Percentiles rank a stretch among this genome's conserved stretches.
Evolutionary conservation across 1,140 invertebrate genomes (phyloP).

Genomic region (Brachionus paranguensis): DNA sequence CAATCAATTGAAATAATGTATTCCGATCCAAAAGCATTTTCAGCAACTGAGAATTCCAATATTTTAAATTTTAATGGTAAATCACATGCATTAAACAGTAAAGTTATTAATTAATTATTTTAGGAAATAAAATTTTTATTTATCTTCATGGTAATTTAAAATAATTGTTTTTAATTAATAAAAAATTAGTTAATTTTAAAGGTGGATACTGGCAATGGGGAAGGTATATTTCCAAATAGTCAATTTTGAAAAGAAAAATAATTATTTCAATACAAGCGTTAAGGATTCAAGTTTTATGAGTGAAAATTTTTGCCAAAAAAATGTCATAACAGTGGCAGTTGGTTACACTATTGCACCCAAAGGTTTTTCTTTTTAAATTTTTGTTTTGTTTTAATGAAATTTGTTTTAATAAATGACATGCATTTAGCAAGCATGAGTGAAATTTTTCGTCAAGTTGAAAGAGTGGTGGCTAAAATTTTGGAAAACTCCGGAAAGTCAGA

Average conservation of each 20-base stretch:
- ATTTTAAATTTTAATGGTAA: not conserved
- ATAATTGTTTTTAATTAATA: not conserved
- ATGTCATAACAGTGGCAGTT: not conserved
- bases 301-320: not conserved
- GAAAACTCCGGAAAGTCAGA: not conserved
- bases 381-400: not conserved
- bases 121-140: not conserved
- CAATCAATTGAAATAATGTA: slow-evolving; percentile 15
- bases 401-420: too few relatives aligned
- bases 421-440: not conserved
- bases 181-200: not conserved
- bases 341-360: slow-evolving; percentile 25
- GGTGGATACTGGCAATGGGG: slow-evolving; percentile 40
- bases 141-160: slow-evolving; percentile 26
- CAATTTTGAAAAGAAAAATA: not conserved
- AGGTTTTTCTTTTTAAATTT: not conserved
- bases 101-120: not conserved
- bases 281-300: slow-evolving; percentile 15
- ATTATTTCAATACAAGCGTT: not conserved
- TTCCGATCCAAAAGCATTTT: not conserved
- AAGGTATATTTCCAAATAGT: not conserved
- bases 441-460: slow-evolving; percentile 9
- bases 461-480: not conserved
- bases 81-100: not conserved
- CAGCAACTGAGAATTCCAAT: not conserved